Conservation (phyloP, 2,888 invertebrate genomes). For the Phengaris arion region DNA sequence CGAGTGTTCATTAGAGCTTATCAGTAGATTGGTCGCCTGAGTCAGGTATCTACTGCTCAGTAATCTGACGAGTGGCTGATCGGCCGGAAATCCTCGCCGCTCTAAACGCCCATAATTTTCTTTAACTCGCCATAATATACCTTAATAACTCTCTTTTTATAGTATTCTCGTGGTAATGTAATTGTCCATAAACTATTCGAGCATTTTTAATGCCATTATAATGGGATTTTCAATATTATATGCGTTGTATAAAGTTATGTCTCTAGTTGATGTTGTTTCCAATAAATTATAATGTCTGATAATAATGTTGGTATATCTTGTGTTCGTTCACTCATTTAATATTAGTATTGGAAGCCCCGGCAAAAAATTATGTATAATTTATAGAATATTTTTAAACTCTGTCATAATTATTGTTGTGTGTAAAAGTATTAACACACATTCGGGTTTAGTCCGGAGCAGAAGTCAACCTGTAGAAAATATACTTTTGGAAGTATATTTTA, state of each 20-base stretch:
- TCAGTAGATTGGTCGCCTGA: conserved; percentile 40
- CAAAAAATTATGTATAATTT: not conserved
- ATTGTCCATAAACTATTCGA: conserved; percentile 15
- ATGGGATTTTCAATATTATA: conserved; percentile 7
- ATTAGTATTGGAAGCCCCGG: not conserved
- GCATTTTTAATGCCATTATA: not conserved
- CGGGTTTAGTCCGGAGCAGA: too few species aligned
- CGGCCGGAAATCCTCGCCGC: conserved; percentile 60
- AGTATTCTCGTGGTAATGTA: conserved; percentile 23
- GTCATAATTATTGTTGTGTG: too few species aligned
- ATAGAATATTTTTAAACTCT: too few species aligned
- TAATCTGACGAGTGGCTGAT: conserved; percentile 43
- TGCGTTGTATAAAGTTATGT: not conserved
- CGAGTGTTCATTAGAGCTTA: conserved; percentile 39
- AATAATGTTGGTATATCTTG: not conserved
- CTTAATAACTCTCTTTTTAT: conserved; percentile 28
- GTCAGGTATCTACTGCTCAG: conserved; percentile 44
- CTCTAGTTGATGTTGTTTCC: not conserved
- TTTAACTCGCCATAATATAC: conserved; percentile 14
- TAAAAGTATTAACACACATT: too few species aligned
- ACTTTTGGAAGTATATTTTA: too few species aligned
- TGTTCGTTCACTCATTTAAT: not conserved
- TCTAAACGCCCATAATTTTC: conserved; percentile 28
- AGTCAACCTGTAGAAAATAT: too few species aligned
- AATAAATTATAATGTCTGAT: conserved; percentile 9